Evolutionary conservation across 2,888 invertebrate genomes (phyloP), one percentile per base, ranked within the genome.

Genomic region (Sialis lutaria): DNA sequence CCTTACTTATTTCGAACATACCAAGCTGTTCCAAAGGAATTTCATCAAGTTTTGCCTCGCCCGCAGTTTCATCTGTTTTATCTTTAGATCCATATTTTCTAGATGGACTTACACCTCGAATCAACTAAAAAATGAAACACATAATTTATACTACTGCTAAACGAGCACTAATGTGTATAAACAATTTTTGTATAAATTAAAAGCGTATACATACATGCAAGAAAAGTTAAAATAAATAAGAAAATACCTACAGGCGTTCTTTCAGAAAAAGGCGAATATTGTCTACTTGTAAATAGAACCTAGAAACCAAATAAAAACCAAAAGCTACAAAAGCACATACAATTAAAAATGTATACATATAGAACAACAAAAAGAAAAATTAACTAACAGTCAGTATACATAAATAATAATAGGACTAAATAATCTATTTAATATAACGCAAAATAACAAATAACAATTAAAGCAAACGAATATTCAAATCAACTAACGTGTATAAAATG

Each of bases 161-260:
- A 22, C 4, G 22, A 22, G 22, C 4, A 22, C 22, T 22, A 22
- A 22, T 22, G 22, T 22, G 22, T 22, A 22, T 22, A 22, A 22
- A 22, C 22, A 22, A 22, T 22, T 22, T 22, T 2, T 22, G 4
- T 2, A 22, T 22, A 22, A 22, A 22, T 22, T 2, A 22, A 22
- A 22, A 22, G 22, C 22, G 22, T 22, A n/a, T n/a, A 22, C 22
- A 22, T 22, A 22, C 22, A 22, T 22, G 22, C 22, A 22, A 22
- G 22, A 22, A 22, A 22, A 22, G 22, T 22, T 22, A 56, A 56
- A 60, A 58, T 58, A 60, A 56, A 60, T 62, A 63, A 58, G 55
- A 55, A 56, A 56, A 75, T 80, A 80, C 81, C 74, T 81, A 82
- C 81, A 68, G 80, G 79, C 56, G 75, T 74, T 59, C 67, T 69